phyloP scores from a whole-genome alignment of 2,113 vertebrate species.

The Gymnobelideus leadbeateri region DNA sequence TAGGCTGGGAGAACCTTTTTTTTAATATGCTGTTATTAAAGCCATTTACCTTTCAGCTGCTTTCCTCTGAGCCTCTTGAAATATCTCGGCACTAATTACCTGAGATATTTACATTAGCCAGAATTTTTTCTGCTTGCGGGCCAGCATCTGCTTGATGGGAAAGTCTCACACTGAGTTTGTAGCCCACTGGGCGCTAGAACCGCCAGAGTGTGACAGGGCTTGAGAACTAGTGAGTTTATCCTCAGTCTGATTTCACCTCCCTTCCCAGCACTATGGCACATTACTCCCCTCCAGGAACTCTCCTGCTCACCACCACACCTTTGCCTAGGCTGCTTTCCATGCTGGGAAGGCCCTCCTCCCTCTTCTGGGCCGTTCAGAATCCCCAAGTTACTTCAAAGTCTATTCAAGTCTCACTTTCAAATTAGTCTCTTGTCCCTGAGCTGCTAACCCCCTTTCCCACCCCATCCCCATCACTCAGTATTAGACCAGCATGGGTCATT shows the following conservation, averaged over 20 bases:
- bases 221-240: not conserved
- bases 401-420: not conserved
- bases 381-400: not conserved
- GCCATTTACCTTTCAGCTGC: conserved; percentile 59
- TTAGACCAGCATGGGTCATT: not conserved
- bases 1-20: not conserved
- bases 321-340: not conserved
- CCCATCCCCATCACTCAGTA: not conserved
- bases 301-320: not conserved
- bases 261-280: not conserved
- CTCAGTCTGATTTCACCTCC: not conserved
- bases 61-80: conserved; percentile 32
- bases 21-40: conserved; percentile 57
- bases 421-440: not conserved
- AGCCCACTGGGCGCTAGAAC: not conserved
- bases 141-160: not conserved
- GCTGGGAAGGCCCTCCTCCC: not conserved
- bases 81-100: conserved; percentile 37
- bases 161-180: not conserved
- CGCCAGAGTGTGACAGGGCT: not conserved
- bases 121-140: not conserved
- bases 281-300: not conserved
- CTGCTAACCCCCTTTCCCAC: not conserved
- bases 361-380: not conserved
- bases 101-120: conserved; percentile 26